These are phyloP conservation scores for Heliconius ethilla DNA, from an alignment of 2,888 invertebrate species.

Conservation along the genomic window DNA sequence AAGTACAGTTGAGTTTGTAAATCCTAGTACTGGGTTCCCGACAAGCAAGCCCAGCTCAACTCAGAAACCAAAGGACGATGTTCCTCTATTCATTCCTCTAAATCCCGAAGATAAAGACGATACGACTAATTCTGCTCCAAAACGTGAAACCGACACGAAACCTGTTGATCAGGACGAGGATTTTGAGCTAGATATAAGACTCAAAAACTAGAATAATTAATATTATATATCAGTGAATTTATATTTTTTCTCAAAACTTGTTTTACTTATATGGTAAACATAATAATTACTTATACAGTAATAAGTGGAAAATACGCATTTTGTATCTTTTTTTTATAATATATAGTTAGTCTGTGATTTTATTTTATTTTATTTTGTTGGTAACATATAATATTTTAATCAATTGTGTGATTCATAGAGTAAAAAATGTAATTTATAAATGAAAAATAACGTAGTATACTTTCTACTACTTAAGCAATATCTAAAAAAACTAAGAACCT, in stretches of 20 bases:
- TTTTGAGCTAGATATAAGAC: conserved; percentile 64
- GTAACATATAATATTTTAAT: not conserved
- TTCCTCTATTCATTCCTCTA: conserved; percentile 65
- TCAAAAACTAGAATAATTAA: conserved; percentile 54
- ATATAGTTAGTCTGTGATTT: not conserved
- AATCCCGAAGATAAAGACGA: conserved; percentile 56
- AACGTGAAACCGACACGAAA: conserved; percentile 61
- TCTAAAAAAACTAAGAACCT: not conserved
- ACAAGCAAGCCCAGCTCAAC: conserved; percentile 49
- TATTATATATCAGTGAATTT: not conserved
- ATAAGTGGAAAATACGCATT: not conserved
- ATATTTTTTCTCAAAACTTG: not conserved
- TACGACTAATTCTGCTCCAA: conserved; percentile 58
- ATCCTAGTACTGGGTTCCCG: not conserved
- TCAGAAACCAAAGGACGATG: conserved; percentile 56
- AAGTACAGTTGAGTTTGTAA: not conserved
- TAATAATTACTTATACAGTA: too few relatives aligned
- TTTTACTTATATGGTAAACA: not conserved
- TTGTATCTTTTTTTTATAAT: not conserved
- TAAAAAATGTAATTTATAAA: not conserved
- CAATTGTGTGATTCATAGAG: not conserved
- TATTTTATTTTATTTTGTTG: conserved; percentile 1
- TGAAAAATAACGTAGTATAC: not conserved
- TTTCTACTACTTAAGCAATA: not conserved
- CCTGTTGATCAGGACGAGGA: conserved; percentile 57